A percentile compares a stretch with the other conserved stretches of the same genome.
phyloP scores from a whole-genome alignment of 1,140 invertebrate genomes.

The Rhopalosiphum maidis region DNA sequence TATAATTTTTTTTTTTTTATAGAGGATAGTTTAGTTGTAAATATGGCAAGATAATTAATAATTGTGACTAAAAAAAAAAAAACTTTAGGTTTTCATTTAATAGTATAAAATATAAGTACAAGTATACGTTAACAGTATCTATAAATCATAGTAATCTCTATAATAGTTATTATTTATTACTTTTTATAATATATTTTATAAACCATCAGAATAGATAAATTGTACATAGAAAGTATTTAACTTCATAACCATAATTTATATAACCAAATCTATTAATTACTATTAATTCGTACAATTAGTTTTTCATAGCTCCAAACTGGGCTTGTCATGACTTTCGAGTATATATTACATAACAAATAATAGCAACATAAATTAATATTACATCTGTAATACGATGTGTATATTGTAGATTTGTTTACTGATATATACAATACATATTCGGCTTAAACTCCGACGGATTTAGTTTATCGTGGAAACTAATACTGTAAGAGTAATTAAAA shows the following conservation, averaged over 20 bases:
- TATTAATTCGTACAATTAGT: background rate
- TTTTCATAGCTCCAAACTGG: background rate
- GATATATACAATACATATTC: background rate
- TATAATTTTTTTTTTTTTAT: too few relatives aligned
- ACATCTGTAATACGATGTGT: background rate
- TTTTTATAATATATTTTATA: background rate
- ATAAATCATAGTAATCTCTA: background rate
- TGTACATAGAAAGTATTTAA: too few relatives aligned
- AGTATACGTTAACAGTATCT: too few relatives aligned
- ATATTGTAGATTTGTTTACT: background rate
- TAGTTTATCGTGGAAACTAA: background rate
- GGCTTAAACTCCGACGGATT: background rate
- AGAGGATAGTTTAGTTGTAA: too few relatives aligned
- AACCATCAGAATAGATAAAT: background rate
- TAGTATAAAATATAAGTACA: too few relatives aligned
- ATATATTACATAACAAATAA: too few relatives aligned
- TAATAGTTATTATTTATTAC: background rate
- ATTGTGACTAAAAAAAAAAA: too few relatives aligned
- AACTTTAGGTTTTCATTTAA: too few relatives aligned
- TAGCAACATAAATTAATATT: background rate
- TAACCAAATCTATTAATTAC: background rate
- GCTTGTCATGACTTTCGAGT: background rate
- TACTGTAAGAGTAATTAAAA: background rate
- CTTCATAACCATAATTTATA: too few relatives aligned
- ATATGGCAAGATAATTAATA: too few relatives aligned